These are phyloP conservation scores for Muschampia plurimacula DNA, from an alignment of 2,888 invertebrate species.

Conservation along the genomic window DNA sequence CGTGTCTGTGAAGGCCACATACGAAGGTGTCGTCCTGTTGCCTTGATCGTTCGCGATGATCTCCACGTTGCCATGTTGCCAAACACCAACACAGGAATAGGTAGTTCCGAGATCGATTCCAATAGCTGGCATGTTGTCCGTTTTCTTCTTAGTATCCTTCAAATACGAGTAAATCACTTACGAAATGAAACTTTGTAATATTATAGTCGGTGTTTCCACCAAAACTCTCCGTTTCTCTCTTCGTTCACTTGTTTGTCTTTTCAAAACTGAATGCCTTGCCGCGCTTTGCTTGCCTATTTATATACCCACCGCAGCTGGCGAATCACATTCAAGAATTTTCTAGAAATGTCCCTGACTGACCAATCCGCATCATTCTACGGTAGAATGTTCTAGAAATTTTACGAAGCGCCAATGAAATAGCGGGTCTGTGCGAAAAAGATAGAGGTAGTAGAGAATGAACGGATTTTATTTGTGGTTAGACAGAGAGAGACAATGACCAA, in stretches of 20 bases:
- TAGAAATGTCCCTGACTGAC: slow-evolving; percentile 53
- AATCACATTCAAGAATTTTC: slow-evolving; percentile 64
- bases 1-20: slow-evolving; percentile 94
- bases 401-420: background rate
- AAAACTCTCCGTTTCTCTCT: slow-evolving; percentile 50
- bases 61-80: slow-evolving; percentile 92
- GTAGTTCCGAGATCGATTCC: slow-evolving; percentile 92
- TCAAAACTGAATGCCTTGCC: slow-evolving; percentile 71
- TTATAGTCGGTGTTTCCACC: slow-evolving; percentile 53
- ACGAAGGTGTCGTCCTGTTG: slow-evolving; percentile 94
- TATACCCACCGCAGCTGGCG: slow-evolving; percentile 55
- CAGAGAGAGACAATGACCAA: background rate
- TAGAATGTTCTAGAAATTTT: slow-evolving; percentile 59
- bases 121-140: slow-evolving; percentile 69
- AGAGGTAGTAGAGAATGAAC: background rate
- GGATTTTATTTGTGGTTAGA: background rate
- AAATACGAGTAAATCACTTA: slow-evolving; percentile 21
- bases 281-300: slow-evolving; percentile 59
- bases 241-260: slow-evolving; percentile 56
- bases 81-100: slow-evolving; percentile 95
- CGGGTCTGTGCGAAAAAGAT: background rate
- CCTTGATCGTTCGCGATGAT: slow-evolving; percentile 96
- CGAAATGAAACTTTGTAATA: slow-evolving; percentile 3
- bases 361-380: slow-evolving; percentile 55
- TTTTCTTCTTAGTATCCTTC: slow-evolving; percentile 32